Conservation (phyloP, 2,797 vertebrate genomes). For the Acanthurus tractus region DNA sequence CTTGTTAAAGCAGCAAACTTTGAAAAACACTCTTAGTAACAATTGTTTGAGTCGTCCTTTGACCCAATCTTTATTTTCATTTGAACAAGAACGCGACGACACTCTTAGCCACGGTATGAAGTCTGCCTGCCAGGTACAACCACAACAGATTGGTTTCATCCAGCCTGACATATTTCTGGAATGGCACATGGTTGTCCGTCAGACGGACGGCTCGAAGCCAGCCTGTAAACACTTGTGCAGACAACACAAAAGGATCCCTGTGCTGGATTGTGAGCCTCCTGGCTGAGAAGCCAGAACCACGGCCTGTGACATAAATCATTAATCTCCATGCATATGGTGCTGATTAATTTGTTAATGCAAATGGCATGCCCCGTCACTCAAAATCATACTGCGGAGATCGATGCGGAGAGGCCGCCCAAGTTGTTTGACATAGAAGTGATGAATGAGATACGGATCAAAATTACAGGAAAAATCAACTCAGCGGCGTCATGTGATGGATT, state of each 20-base stretch:
- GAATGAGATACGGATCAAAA: constrained; percentile 61
- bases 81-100: constrained; percentile 56
- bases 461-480: constrained; percentile 28
- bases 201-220: constrained; percentile 55
- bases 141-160: constrained; percentile 60
- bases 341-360: constrained; percentile 77
- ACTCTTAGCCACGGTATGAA: constrained; percentile 45
- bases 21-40: constrained; percentile 16
- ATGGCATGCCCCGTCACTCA: constrained; percentile 60
- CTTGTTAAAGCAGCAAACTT: background rate
- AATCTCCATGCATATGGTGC: constrained; percentile 68
- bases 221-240: constrained; percentile 44
- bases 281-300: constrained; percentile 55
- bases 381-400: constrained; percentile 44
- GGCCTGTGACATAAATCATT: constrained; percentile 70
- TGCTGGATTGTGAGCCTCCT: constrained; percentile 50
- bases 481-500: constrained; percentile 23
- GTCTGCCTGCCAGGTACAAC: constrained; percentile 70
- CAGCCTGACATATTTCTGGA: constrained; percentile 76
- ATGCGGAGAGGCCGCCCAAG: constrained; percentile 51
- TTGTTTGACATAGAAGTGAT: constrained; percentile 68
- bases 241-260: constrained; percentile 74
- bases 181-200: constrained; percentile 65
- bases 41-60: constrained; percentile 21
- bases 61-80: constrained; percentile 56